Percentiles rank a stretch among this genome's conserved stretches.
Evolutionary conservation across 30 jellyfish, hydroid and myxozoan genomes (phyloP).

Genomic region (Hydractinia symbiolongicarpus): DNA sequence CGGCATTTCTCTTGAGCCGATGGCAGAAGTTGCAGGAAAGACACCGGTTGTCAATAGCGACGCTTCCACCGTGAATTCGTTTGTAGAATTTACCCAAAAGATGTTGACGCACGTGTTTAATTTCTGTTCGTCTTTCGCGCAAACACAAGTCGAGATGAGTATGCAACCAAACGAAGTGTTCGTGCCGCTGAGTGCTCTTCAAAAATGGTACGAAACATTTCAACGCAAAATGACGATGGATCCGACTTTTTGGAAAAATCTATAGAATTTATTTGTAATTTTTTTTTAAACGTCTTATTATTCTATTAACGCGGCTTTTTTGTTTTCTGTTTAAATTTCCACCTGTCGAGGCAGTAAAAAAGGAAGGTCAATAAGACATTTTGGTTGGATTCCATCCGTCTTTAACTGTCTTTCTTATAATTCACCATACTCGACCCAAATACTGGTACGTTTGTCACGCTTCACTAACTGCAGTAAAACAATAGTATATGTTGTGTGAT

Average conservation of each 20-base stretch:
- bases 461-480: no score
- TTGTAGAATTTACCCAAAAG: constrained; percentile 85
- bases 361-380: no score
- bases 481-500: no score
- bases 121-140: constrained; percentile 75
- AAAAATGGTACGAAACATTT: constrained; percentile 78
- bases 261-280: not conserved
- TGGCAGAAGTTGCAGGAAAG: constrained; percentile 54
- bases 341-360: no score
- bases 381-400: no score
- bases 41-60: constrained; percentile 66
- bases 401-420: no score
- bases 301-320: no score
- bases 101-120: constrained; percentile 62
- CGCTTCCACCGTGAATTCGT: constrained; percentile 52
- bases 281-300: no score
- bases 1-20: constrained; percentile 66
- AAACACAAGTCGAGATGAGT: constrained; percentile 65
- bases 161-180: constrained; percentile 66
- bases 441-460: no score
- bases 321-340: no score
- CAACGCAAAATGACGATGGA: constrained; percentile 67
- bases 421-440: no score
- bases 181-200: constrained; percentile 69
- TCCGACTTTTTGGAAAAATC: constrained; percentile 82